A percentile compares a stretch with the other conserved stretches of the same genome.
Conservation (phyloP, 2,888 invertebrate species). For the Andrena praecox region DNA sequence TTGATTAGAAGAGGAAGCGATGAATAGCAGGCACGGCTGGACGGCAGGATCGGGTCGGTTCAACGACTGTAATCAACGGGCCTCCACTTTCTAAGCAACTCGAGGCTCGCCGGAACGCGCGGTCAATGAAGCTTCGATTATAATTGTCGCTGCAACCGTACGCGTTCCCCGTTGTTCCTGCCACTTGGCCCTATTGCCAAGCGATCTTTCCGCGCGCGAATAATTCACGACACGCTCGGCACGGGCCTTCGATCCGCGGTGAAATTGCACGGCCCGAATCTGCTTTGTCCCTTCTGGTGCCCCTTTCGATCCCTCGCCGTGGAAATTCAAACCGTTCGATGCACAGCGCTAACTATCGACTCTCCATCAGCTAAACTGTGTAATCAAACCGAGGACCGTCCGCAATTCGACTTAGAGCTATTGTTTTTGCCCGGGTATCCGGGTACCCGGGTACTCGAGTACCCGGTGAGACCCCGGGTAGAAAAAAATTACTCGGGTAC, state of each 20-base stretch:
- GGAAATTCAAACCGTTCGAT: no score
- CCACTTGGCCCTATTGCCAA: conserved; percentile 47
- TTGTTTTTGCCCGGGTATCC: no score
- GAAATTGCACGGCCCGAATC: conserved; percentile 5
- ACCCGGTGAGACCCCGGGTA: no score
- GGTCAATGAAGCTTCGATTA: conserved; percentile 46
- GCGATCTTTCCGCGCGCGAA: conserved; percentile 41
- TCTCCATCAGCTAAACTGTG: no score
- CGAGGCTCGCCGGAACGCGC: conserved; percentile 1
- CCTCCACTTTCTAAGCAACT: conserved; percentile 26
- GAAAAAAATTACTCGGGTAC: no score
- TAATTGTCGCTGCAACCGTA: conserved; percentile 31
- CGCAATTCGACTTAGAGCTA: no score
- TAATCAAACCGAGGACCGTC: no score
- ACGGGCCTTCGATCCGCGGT: conserved; percentile 3
- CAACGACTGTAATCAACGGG: neutral
- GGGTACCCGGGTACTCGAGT: no score
- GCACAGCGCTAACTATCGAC: no score
- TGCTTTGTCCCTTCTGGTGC: neutral
- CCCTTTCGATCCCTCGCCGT: no score
- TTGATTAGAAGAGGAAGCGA: neutral
- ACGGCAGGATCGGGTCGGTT: neutral
- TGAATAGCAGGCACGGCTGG: neutral
- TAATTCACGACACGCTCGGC: conserved; percentile 28
- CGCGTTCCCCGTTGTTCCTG: conserved; percentile 24